These are phyloP conservation scores for Dinocampus coccinellae DNA, from an alignment of 2,888 invertebrate genomes.

Conservation along the genomic window DNA sequence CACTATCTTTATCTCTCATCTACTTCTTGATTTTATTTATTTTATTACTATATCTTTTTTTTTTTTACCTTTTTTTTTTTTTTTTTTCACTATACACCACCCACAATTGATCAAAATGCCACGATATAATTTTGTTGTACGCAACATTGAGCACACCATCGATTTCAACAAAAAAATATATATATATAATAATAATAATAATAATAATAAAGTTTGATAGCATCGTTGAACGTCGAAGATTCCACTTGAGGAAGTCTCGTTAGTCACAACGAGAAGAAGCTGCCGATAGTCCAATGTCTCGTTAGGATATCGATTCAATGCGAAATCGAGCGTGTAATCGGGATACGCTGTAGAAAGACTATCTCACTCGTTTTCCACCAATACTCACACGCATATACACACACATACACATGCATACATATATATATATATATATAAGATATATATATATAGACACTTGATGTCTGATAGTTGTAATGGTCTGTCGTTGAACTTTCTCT, in stretches of 20 bases:
- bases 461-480: neutral
- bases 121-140: neutral
- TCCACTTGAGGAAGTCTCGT: constrained; percentile 7
- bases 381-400: neutral
- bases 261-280: constrained; percentile 21
- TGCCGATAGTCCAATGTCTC: constrained; percentile 26
- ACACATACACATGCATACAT: neutral
- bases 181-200: neutral
- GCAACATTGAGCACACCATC: neutral
- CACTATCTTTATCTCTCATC: no score
- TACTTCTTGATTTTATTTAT: no score
- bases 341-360: constrained; percentile 2
- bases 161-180: neutral
- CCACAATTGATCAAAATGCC: neutral
- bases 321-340: constrained; percentile 33
- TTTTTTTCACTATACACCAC: neutral
- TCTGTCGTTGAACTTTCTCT: neutral
- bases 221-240: constrained; percentile 1
- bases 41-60: no score
- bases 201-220: constrained; percentile 8
- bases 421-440: no score
- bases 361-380: neutral
- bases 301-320: constrained; percentile 29
- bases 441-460: neutral
- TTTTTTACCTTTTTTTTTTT: neutral